Conservation (phyloP, 2,888 invertebrate species). For the Tridacna crocea region DNA sequence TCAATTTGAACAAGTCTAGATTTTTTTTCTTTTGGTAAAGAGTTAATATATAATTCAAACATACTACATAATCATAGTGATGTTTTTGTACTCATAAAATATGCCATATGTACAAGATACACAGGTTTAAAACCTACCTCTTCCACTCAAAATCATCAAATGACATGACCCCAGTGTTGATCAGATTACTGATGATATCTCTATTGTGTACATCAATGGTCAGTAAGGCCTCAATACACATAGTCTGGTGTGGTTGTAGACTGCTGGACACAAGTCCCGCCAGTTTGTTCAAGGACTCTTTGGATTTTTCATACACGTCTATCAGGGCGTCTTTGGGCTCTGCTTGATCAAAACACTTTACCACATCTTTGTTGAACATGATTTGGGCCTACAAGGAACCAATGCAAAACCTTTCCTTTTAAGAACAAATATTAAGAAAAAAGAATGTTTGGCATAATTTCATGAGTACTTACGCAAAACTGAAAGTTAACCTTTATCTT, state of each 20-base stretch:
- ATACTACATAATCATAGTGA: too few species aligned
- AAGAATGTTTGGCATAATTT: too few species aligned
- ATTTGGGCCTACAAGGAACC: slow-evolving; percentile 78
- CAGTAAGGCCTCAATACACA: slow-evolving; percentile 83
- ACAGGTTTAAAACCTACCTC: slow-evolving; percentile 70
- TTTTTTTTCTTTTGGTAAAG: too few species aligned
- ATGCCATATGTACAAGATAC: too few species aligned
- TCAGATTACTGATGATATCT: slow-evolving; percentile 81
- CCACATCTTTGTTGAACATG: slow-evolving; percentile 82
- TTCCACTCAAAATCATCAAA: slow-evolving; percentile 84
- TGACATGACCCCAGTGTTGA: slow-evolving; percentile 75
- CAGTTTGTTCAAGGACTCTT: slow-evolving; percentile 76
- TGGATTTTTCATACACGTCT: slow-evolving; percentile 74
- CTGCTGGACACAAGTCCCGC: slow-evolving; percentile 80
- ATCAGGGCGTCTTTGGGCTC: slow-evolving; percentile 69
- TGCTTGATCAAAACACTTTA: slow-evolving; percentile 72
- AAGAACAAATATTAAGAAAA: too few species aligned
- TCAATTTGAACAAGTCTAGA: too few species aligned
- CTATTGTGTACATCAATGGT: slow-evolving; percentile 83
- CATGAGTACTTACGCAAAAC: too few species aligned
- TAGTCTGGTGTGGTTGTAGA: slow-evolving; percentile 76
- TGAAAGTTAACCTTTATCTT: too few species aligned
- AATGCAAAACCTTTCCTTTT: background rate
- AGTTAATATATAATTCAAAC: too few species aligned
- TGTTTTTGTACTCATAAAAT: too few species aligned